Evolutionary conservation across 1,140 invertebrate species (phyloP).

Genomic region (Belonocnema kinseyi): DNA sequence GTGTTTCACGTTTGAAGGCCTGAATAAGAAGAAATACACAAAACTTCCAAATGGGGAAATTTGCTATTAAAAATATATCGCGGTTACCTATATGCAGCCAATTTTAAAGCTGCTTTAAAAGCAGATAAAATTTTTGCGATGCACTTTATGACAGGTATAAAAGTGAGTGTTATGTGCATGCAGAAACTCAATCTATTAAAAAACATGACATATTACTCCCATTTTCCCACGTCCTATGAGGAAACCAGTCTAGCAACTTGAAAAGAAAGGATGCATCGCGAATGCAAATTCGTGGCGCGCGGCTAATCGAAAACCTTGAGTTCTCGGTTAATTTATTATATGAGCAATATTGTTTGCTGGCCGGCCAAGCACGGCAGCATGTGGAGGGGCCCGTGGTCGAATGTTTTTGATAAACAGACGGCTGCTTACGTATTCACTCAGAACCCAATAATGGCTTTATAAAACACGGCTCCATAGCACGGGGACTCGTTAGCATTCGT

Average conservation of each 20-base stretch:
- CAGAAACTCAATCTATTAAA: constrained; percentile 28
- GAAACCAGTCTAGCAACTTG: constrained; percentile 44
- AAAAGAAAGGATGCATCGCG: constrained; percentile 52
- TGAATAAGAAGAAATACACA: too few species aligned
- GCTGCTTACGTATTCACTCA: constrained; percentile 65
- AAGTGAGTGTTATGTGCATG: constrained; percentile 39
- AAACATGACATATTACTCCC: constrained; percentile 41
- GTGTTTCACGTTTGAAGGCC: too few species aligned
- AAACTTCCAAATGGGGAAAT: not conserved
- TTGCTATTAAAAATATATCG: not conserved
- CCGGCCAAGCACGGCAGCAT: constrained; percentile 30
- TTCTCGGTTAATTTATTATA: constrained; percentile 67
- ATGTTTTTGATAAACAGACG: constrained; percentile 66
- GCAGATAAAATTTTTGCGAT: too few species aligned
- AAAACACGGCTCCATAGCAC: constrained; percentile 58
- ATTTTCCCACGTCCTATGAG: constrained; percentile 55
- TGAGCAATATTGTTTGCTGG: constrained; percentile 39
- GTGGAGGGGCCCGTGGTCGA: not conserved
- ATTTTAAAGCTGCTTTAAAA: constrained; percentile 9
- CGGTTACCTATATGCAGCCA: constrained; percentile 46
- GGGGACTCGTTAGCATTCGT: constrained; percentile 63
- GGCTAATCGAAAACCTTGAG: constrained; percentile 63
- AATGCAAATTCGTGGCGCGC: constrained; percentile 58
- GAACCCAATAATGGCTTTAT: constrained; percentile 67
- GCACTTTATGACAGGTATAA: constrained; percentile 46